phyloP scores from a whole-genome alignment of 1,140 invertebrate genomes.

The Drosophila virilis region DNA sequence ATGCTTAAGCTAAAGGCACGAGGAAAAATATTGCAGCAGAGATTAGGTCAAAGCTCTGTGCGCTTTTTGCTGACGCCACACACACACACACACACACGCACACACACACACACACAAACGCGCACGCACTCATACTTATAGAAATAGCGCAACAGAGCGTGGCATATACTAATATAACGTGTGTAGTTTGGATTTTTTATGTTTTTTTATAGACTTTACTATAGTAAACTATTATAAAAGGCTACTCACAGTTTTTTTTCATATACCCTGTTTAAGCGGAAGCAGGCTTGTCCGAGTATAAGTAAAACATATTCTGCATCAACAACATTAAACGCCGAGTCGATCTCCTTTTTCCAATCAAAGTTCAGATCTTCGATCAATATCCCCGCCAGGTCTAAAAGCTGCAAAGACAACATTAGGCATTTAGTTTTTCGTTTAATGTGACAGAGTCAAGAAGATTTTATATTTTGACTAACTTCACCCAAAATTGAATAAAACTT shows the following conservation, averaged over 20 bases:
- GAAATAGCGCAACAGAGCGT: neutral
- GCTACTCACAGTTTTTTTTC: neutral
- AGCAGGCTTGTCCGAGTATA: no score
- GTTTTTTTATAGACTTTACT: constrained; percentile 14
- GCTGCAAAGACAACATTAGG: no score
- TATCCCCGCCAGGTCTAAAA: no score
- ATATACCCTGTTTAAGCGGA: no score
- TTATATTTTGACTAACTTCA: no score
- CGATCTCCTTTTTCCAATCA: no score
- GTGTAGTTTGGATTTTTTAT: constrained; percentile 14
- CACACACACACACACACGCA: constrained; percentile 27
- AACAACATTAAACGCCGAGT: no score
- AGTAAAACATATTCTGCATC: no score
- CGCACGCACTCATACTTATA: neutral
- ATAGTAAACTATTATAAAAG: constrained; percentile 11
- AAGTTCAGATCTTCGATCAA: no score
- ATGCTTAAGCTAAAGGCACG: constrained; percentile 48
- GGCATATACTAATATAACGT: constrained; percentile 10
- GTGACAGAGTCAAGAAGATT: no score
- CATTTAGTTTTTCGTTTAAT: no score
- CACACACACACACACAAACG: neutral
- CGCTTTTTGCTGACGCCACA: constrained; percentile 60
- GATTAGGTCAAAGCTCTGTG: constrained; percentile 81
- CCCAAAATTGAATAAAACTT: no score
- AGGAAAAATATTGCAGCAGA: constrained; percentile 78